These are phyloP conservation scores for Podarcis lilfordi DNA, from an alignment of 2,797 vertebrate genomes.

Conservation along the genomic window DNA sequence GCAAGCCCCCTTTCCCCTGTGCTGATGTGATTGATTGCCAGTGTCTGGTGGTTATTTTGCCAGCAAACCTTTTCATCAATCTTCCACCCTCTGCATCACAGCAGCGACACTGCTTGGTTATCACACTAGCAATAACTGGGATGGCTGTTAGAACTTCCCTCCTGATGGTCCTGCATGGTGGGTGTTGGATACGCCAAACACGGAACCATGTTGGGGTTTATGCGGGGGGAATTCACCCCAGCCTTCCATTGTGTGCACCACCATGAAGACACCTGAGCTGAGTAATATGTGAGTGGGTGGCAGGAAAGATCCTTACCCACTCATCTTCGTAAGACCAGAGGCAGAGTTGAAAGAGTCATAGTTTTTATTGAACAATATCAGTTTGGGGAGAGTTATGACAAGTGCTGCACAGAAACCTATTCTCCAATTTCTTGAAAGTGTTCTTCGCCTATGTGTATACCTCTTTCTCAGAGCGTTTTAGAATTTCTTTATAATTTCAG, in stretches of 20 bases:
- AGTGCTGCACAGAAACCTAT: too few species aligned
- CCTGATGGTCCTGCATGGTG: neutral
- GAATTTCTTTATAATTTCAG: too few species aligned
- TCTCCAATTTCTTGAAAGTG: too few species aligned
- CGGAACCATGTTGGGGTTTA: neutral
- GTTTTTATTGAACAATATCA: neutral
- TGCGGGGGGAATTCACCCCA: neutral
- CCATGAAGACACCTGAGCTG: neutral
- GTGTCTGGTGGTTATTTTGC: neutral
- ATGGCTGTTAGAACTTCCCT: neutral
- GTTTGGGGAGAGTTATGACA: neutral
- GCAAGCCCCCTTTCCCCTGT: neutral
- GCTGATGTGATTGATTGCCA: neutral
- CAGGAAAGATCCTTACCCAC: neutral
- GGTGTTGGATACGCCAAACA: neutral
- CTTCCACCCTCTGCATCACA: neutral
- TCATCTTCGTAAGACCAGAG: neutral
- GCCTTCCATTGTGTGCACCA: neutral
- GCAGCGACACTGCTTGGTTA: neutral
- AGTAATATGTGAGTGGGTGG: neutral
- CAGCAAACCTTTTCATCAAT: neutral
- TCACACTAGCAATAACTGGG: neutral
- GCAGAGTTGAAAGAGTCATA: neutral
- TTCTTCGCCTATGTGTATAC: too few species aligned
- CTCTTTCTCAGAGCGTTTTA: too few species aligned